phyloP scores from a whole-genome alignment of 2,113 vertebrate species.

The Argyrosomus japonicus region DNA sequence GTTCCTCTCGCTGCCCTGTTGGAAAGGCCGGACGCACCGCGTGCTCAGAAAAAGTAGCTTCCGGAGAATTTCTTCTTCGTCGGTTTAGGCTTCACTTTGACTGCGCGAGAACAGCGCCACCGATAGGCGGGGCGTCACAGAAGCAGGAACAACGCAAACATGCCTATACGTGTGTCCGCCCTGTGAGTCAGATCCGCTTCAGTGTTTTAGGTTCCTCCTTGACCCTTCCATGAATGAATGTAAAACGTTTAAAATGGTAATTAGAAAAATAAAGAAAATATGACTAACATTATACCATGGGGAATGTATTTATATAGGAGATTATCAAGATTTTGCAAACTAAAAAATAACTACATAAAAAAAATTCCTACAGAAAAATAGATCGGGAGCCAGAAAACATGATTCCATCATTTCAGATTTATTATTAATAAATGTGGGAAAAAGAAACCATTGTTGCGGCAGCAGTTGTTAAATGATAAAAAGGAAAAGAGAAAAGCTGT shows the following conservation, averaged over 20 bases:
- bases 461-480: conserved; percentile 43
- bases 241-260: background rate
- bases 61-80: conserved; percentile 70
- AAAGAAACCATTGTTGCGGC: conserved; percentile 18
- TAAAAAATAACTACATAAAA: too few species aligned
- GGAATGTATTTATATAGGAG: background rate
- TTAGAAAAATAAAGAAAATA: background rate
- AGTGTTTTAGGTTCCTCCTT: too few species aligned
- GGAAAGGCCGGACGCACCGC: conserved; percentile 81
- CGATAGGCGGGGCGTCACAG: fast-evolving
- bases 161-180: too few species aligned
- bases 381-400: background rate
- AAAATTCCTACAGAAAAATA: too few species aligned
- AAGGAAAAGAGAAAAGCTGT: conserved; percentile 28
- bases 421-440: conserved; percentile 48
- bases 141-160: background rate
- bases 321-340: background rate
- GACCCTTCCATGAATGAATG: too few species aligned
- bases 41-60: conserved; percentile 71
- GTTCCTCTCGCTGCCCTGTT: conserved; percentile 63
- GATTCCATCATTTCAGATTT: conserved; percentile 44
- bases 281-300: background rate
- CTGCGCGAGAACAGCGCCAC: conserved; percentile 11
- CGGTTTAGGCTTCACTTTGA: fast-evolving
- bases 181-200: too few species aligned